Percentiles rank a stretch among this genome's conserved stretches.
These are phyloP conservation scores for Callocephalon fimbriatum DNA, from an alignment of 2,113 vertebrate species.

Conservation along the genomic window DNA sequence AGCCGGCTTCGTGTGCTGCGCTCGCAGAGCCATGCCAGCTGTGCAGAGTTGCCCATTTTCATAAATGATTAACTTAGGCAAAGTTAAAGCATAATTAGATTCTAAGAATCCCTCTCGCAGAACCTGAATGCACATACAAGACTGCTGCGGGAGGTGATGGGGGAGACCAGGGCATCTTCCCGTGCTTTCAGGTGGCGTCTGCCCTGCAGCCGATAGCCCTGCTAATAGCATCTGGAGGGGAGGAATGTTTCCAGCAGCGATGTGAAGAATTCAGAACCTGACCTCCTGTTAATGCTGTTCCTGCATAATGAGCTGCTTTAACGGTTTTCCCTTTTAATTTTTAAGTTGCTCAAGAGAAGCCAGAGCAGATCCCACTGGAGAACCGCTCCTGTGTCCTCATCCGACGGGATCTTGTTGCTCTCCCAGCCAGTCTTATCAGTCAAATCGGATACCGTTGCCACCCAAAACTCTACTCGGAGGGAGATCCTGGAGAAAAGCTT, in stretches of 20 bases:
- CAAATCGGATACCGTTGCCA: slow-evolving; percentile 99
- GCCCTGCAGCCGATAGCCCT: fast-evolving
- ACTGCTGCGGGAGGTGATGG: background rate
- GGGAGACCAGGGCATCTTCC: background rate
- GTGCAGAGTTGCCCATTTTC: background rate
- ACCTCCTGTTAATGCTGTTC: background rate
- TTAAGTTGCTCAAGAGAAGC: slow-evolving; percentile 87
- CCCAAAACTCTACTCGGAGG: slow-evolving; percentile 97
- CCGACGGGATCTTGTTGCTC: slow-evolving; percentile 92
- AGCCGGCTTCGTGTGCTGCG: fast-evolving
- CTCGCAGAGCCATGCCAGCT: background rate
- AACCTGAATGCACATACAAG: fast-evolving
- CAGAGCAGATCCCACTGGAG: slow-evolving; percentile 90
- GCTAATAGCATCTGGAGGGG: background rate
- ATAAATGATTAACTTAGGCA: background rate
- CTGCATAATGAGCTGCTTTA: background rate
- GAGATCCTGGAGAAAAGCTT: slow-evolving; percentile 97
- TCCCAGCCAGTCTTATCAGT: slow-evolving; percentile 96
- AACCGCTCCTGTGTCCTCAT: slow-evolving; percentile 95
- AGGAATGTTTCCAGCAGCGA: background rate
- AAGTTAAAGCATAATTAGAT: background rate
- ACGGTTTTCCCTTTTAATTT: background rate
- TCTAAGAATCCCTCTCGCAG: background rate
- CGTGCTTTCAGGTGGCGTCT: background rate
- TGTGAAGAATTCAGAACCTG: fast-evolving